These are phyloP conservation scores for Urophycis tenuis DNA, from an alignment of 2,797 vertebrate species.

Conservation along the genomic window DNA sequence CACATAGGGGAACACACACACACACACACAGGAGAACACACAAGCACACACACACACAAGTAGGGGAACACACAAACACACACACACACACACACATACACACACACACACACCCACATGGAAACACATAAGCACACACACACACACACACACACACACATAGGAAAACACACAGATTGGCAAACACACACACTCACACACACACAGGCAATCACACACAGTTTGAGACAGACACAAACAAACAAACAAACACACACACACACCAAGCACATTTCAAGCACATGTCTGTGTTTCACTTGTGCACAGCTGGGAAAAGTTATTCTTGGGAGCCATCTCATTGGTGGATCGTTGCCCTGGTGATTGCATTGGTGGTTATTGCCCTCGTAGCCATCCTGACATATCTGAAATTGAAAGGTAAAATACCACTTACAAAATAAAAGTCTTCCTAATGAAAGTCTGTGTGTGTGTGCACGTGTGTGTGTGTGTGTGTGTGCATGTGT, in stretches of 20 bases:
- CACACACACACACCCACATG: too few species aligned
- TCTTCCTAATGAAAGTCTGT: too few species aligned
- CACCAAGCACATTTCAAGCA: background rate
- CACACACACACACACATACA: background rate
- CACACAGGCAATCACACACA: too few species aligned
- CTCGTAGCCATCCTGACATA: conserved; percentile 43
- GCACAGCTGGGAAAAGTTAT: conserved; percentile 12
- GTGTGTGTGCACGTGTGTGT: too few species aligned
- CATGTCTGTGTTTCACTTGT: conserved; percentile 12
- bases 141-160: too few species aligned
- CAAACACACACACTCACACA: too few species aligned
- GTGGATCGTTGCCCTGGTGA: conserved; percentile 58
- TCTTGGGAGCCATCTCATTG: conserved; percentile 20
- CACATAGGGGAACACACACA: background rate
- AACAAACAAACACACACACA: background rate
- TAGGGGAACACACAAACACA: background rate
- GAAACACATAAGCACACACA: too few species aligned
- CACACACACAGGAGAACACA: background rate
- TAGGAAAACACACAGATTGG: too few species aligned
- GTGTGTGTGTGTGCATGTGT: too few species aligned
- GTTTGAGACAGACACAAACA: background rate
- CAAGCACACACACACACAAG: too few species aligned
- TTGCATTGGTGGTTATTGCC: conserved; percentile 32
- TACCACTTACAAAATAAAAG: background rate
- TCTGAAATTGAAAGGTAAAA: conserved; percentile 58